Conservation (phyloP, 1,140 invertebrate genomes). For the Aphis gossypii region DNA sequence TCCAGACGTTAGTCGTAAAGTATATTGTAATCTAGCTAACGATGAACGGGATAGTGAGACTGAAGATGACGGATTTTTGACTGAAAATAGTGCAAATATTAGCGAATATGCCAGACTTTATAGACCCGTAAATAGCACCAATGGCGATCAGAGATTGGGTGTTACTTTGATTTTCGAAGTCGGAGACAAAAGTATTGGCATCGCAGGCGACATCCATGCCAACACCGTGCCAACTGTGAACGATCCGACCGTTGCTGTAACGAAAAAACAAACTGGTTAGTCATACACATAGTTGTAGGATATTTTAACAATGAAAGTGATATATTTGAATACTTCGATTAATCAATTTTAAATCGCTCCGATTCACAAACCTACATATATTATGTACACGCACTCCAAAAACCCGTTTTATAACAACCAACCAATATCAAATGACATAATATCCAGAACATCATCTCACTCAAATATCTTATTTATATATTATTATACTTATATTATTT, state of each 20-base stretch:
- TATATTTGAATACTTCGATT: too few species aligned
- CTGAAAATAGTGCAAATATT: conserved; percentile 75
- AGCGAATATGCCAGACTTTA: conserved; percentile 70
- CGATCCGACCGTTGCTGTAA: conserved; percentile 68
- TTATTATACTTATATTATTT: too few species aligned
- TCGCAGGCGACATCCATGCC: conserved; percentile 80
- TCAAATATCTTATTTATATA: too few species aligned
- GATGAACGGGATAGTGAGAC: conserved; percentile 60
- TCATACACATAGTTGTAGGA: too few species aligned
- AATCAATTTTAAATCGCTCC: too few species aligned
- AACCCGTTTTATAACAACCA: too few species aligned
- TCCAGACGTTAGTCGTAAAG: conserved; percentile 69
- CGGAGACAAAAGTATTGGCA: conserved; percentile 66
- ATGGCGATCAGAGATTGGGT: conserved; percentile 70
- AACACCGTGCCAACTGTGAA: conserved; percentile 77
- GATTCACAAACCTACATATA: too few species aligned
- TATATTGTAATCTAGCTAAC: conserved; percentile 76
- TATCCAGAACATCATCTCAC: too few species aligned
- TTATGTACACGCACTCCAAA: too few species aligned
- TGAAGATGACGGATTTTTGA: conserved; percentile 65
- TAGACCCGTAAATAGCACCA: conserved; percentile 71
- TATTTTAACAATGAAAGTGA: too few species aligned
- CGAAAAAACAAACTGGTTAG: conserved; percentile 23
- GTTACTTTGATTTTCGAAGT: conserved; percentile 68
- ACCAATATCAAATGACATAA: too few species aligned